A percentile compares a stretch with the other conserved stretches of the same genome.
These are phyloP conservation scores for Acromyrmex charruanus DNA, from an alignment of 1,140 invertebrate species.

Conservation along the genomic window DNA sequence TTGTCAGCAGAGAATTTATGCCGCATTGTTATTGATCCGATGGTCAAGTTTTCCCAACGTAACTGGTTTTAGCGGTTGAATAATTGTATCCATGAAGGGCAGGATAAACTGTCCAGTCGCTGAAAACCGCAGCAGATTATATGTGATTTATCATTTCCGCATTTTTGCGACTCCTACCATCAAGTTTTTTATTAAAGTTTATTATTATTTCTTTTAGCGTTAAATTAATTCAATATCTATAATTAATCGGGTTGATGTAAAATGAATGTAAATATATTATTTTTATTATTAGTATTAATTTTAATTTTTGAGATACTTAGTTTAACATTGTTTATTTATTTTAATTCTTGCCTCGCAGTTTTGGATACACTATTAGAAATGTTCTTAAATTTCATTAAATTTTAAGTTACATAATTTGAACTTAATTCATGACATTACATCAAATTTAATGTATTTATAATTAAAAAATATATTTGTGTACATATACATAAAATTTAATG, in stretches of 20 bases:
- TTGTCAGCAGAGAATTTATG: conserved; percentile 40
- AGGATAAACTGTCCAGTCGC: conserved; percentile 10
- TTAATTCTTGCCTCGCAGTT: no score
- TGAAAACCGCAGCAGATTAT: conserved; percentile 53
- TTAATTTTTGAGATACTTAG: no score
- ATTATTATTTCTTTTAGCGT: conserved; percentile 31
- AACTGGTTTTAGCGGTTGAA: conserved; percentile 62
- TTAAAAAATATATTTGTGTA: no score
- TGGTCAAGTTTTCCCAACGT: conserved; percentile 56
- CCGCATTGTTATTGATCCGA: conserved; percentile 50
- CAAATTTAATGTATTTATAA: no score
- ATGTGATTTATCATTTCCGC: conserved; percentile 51
- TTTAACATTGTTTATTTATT: no score
- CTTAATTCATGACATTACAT: no score
- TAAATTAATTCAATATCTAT: conserved; percentile 7
- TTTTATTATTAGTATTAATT: no score
- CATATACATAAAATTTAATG: no score
- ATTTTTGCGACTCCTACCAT: conserved; percentile 26
- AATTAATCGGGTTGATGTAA: not conserved
- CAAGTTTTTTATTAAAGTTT: conserved; percentile 14
- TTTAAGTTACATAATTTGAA: no score
- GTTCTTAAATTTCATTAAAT: no score
- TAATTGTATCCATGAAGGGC: conserved; percentile 38
- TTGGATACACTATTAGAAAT: no score
- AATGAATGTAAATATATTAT: not conserved